Evolutionary conservation across 2,888 invertebrate genomes (phyloP), one percentile per base, ranked within the genome.

Genomic region (Clusia tigrina): DNA sequence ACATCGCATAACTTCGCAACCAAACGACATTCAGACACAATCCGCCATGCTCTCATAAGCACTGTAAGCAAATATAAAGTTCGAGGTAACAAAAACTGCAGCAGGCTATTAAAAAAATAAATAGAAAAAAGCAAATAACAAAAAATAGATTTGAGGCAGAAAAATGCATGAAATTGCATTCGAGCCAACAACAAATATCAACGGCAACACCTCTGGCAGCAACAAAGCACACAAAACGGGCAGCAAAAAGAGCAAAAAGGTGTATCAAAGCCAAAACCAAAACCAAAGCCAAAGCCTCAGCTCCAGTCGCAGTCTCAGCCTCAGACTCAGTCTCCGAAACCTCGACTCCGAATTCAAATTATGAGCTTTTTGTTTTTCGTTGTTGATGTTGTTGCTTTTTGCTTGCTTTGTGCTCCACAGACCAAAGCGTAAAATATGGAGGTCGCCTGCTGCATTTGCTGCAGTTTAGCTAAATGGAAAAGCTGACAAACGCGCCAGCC

Each of bases 31-130:
- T 60, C 59, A 54, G 26, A 24, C 24, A 10, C 54, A 48, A 48
- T 18, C n/a, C 59, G 54, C 54, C 75, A 69, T 77, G 74, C 78
- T 75, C 74, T 75, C 74, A 75, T 75, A 75, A 75, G 63, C 76
- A 76, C 58, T 74, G 76, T 76, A 74, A 75, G 71, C 77, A 71
- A 75, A 77, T 77, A 75, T 77, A 75, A 75, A 75, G 74, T 75
- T 77, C 74, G 78, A 75, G 74, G 74, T 71, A 67, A 51, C 58
- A 58, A 57, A 55, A 63, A 63, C 63, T 66, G 69, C 63, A 65
- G 63, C 64, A 66, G 67, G 22, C 42, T n/a, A 37, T 2, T n/a
- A 55, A 23, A 3, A 9, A 37, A 54, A 26, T 22, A 18, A 17
- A 18, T 20, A 48, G 20, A 48, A 48, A 6, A 20, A 20, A 2